Base-by-base conservation (phyloP, 2,888 invertebrate species). In the Hybos culiciformis region DNA sequence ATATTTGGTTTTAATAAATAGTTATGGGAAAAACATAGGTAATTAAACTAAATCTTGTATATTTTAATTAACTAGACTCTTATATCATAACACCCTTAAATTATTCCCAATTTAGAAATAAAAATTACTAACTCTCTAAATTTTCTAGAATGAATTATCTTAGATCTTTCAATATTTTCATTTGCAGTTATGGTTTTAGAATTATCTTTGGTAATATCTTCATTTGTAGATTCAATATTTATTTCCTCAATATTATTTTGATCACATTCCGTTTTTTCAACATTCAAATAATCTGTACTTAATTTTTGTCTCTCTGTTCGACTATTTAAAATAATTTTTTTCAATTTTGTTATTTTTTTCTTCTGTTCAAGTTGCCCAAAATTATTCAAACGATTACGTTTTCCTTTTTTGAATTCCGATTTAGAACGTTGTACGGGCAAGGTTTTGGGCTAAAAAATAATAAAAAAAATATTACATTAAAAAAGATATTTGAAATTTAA, bases 121-220 rank as follows among this genome's bases (percentile, higher is more conserved):
- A 29, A 26, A 5, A 26, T 12, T 12, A 29, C 29, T 29, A 12
- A 36, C 36, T 14, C 14, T 19, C 36, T 19, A 21, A 36, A 36
- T 36, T 36, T 36, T 36, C 36, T 36, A 8, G 36, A 36, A 36
- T 36, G 36, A 18, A 36, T 36, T 3, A 5, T 36, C 8, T n/a
- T 19, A 20, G 18, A 12, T 19, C 17, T 17, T 36, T 5, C 3
- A 8, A n/a, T 7, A 34, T 19, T n/a, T 14, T 15, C 32, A 15
- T 17, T 32, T 3, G 17, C 5, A 9, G 7, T 31, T 31, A 31
- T 14, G 4, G 15, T 9, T 15, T 32, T 17, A 17, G 17, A 14
- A 8, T 32, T 32, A 32, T 3, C 8, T 17, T 17, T 32, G 2
- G n/a, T 14, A 17, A 20, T 21, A 20, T 36, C 6, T n/a, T 29